Percentiles rank a stretch among this genome's conserved stretches.
Evolutionary conservation across 2,888 invertebrate genomes (phyloP).

Genomic region (Platypus cylindrus): DNA sequence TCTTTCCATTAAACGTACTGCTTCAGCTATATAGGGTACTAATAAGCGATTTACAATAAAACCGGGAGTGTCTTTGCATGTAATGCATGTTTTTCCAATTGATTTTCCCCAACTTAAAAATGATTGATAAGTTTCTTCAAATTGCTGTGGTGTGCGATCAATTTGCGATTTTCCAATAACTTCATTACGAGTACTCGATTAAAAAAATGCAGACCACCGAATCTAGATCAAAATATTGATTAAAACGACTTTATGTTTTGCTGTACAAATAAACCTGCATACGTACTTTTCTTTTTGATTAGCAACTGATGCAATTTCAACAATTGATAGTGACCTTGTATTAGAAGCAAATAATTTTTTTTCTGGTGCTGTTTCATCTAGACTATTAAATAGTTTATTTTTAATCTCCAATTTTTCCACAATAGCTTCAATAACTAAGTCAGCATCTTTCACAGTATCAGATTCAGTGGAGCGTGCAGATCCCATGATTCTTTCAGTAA

Average conservation of each 20-base stretch:
- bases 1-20: slow-evolving; percentile 66
- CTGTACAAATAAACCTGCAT: not conserved
- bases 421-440: slow-evolving; percentile 76
- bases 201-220: slow-evolving; percentile 88
- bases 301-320: slow-evolving; percentile 62
- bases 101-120: slow-evolving; percentile 71
- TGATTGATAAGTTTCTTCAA: slow-evolving; percentile 57
- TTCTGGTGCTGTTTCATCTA: slow-evolving; percentile 61
- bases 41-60: slow-evolving; percentile 83
- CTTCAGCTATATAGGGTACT: slow-evolving; percentile 72
- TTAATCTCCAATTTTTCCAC: slow-evolving; percentile 61
- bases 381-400: slow-evolving; percentile 57
- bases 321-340: slow-evolving; percentile 76
- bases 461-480: slow-evolving; percentile 43
- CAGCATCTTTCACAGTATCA: slow-evolving; percentile 53
- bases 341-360: slow-evolving; percentile 78
- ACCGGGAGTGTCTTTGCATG: slow-evolving; percentile 85
- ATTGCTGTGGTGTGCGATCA: slow-evolving; percentile 59
- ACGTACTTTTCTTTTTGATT: slow-evolving; percentile 48
- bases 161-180: slow-evolving; percentile 76
- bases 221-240: slow-evolving; percentile 26
- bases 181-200: slow-evolving; percentile 89
- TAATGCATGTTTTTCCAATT: slow-evolving; percentile 72
- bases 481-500: too few relatives aligned
- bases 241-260: too few relatives aligned